phyloP scores from a whole-genome alignment of 2,888 invertebrate species.

The Dysmachus trigonus region DNA sequence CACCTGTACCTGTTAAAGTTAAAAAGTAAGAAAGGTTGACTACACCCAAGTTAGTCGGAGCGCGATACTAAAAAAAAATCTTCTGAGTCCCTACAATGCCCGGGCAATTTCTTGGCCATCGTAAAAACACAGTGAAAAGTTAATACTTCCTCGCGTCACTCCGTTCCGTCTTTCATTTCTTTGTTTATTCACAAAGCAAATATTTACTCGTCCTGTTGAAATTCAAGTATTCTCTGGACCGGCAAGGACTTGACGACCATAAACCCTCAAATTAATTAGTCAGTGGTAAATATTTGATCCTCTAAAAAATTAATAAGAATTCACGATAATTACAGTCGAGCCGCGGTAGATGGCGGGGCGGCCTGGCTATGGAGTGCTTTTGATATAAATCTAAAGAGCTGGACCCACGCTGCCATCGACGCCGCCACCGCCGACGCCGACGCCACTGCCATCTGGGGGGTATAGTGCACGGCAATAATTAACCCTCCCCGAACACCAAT shows the following conservation, averaged over 20 bases:
- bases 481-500: neutral
- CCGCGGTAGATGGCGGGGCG: neutral
- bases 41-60: neutral
- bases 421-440: too few relatives aligned
- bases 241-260: conserved; percentile 15
- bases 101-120: neutral
- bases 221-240: neutral
- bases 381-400: neutral
- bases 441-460: neutral
- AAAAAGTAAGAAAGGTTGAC: neutral
- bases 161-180: neutral
- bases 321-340: conserved; percentile 21
- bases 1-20: neutral
- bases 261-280: conserved; percentile 36
- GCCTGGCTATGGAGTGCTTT: neutral
- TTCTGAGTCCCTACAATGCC: neutral
- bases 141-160: neutral
- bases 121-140: neutral
- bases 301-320: conserved; percentile 41
- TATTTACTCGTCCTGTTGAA: neutral
- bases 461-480: conserved; percentile 17
- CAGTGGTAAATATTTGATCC: conserved; percentile 36
- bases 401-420: neutral
- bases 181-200: neutral
- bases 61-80: neutral